A percentile compares a stretch with the other conserved stretches of the same genome.
Evolutionary conservation across 2,113 vertebrate species (phyloP).

Genomic region (Chauna torquata): DNA sequence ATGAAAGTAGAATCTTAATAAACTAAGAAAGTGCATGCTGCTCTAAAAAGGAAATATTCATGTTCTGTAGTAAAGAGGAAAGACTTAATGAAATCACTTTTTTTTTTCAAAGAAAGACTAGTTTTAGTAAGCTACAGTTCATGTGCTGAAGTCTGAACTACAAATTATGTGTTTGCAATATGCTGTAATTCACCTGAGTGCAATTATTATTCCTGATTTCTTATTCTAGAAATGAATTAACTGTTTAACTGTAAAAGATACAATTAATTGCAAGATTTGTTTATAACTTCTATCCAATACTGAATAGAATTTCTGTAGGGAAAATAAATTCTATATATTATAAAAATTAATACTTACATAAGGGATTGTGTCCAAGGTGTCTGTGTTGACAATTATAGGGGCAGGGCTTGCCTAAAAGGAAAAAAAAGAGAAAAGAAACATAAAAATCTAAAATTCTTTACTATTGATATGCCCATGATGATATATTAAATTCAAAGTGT

Average conservation of each 20-base stretch:
- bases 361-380: constrained; percentile 95
- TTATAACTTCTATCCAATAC: not conserved
- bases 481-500: not conserved
- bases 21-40: not conserved
- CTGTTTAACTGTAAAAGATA: not conserved
- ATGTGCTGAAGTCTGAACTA: not conserved
- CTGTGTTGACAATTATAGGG: constrained; percentile 96
- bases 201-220: not conserved
- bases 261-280: not conserved
- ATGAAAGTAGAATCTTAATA: not conserved
- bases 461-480: not conserved
- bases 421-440: not conserved
- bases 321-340: not conserved
- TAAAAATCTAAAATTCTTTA: not conserved
- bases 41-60: not conserved
- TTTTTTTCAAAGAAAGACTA: not conserved
- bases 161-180: not conserved
- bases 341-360: constrained; percentile 85
- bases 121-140: not conserved
- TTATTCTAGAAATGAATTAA: not conserved
- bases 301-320: not conserved
- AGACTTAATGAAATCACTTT: not conserved
- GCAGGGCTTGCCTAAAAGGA: constrained; percentile 89
- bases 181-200: not conserved
- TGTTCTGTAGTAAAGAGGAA: not conserved